Base-by-base conservation (phyloP, 2,113 vertebrate species). In the Martes martes region DNA sequence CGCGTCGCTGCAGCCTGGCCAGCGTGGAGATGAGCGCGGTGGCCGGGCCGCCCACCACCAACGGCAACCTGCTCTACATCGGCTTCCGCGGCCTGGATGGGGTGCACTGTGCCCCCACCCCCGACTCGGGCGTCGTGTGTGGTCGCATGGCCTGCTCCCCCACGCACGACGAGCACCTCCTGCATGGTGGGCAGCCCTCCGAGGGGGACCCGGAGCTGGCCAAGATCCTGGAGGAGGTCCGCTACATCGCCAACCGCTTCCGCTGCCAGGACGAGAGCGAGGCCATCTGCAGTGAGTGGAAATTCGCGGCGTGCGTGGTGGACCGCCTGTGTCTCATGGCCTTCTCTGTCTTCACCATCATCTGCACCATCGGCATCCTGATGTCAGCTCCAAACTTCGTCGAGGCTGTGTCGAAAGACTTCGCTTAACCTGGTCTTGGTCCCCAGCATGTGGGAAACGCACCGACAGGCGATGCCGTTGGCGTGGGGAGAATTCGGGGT, bases 341-440 rank as follows among this genome's bases (percentile, higher is more conserved):
- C 33, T 99, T 99, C 98, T 99, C 99, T 0, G 96, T 99, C 97
- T 99, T 99, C 97, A 99, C 99, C 19, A 99, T 99, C 97, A 99
- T 99, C 97, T 99, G 99, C 98, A 99, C 99, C 63, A 99, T 99
- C 3, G 99, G 99, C 65, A 99, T 99, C 98, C 99, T 99, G 95
- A 99, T 99, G 99, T 99, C 99, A 0, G 99, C 99, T 0, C 99
- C 99, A 88, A 99, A 99, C 98, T 99, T 99, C 31, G 99, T 99
- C 7, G 99, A 99, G 97, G 99, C 99, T 5, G 99, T 99, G 96
- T 99, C 99, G 94, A 99, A 99, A 98, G 99, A 99, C 98, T 99
- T 99, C 80, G 99, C 98, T 84, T 99, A 97, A 99, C 36, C 47
- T 1, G 26, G 47, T 15, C 84, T 36, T 61, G 73, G 84, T 90